phyloP scores from a whole-genome alignment of 1,140 invertebrate species.

The Arion vulgaris region DNA sequence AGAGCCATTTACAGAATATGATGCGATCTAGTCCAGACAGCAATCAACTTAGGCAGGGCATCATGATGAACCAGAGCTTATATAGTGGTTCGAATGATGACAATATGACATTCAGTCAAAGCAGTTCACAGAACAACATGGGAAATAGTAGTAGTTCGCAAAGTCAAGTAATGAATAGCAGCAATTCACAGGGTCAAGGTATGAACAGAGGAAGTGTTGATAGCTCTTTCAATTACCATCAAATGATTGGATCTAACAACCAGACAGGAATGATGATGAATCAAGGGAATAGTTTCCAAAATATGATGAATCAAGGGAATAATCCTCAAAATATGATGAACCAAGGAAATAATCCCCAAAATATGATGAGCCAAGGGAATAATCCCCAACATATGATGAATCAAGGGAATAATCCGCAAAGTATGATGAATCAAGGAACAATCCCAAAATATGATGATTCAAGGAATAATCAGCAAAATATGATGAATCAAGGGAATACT shows the following conservation, averaged over 20 bases:
- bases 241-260: background rate
- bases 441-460: background rate
- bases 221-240: background rate
- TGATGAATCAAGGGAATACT: background rate
- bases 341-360: background rate
- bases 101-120: background rate
- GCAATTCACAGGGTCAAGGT: background rate
- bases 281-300: background rate
- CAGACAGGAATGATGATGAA: background rate
- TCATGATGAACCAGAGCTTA: background rate
- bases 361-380: background rate
- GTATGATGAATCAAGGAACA: background rate
- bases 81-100: background rate
- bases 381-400: background rate
- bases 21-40: background rate
- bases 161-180: background rate
- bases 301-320: conserved; percentile 9
- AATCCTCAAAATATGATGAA: background rate
- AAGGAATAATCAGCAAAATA: background rate
- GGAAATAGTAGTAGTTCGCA: background rate
- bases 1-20: background rate
- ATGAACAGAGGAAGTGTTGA: background rate
- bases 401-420: background rate
- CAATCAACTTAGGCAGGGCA: background rate
- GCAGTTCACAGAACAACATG: background rate